phyloP scores from a whole-genome alignment of 2,797 vertebrate genomes.

The Cyclura pinguis region DNA sequence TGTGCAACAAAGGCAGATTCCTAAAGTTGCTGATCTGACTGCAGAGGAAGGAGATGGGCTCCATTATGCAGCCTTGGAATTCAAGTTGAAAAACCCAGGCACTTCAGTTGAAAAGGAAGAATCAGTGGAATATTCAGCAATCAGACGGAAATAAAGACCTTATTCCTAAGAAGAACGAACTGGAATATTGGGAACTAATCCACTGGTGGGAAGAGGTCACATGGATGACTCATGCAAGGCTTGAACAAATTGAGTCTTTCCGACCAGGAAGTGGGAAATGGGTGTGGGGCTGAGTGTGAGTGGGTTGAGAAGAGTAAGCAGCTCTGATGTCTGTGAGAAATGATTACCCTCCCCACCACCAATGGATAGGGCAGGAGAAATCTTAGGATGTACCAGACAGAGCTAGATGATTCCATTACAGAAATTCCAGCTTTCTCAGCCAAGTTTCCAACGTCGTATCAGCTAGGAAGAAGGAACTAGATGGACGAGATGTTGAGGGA shows the following conservation, averaged over 20 bases:
- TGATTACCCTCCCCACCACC: background rate
- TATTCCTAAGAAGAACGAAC: accelerated
- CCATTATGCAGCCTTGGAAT: conserved; percentile 56
- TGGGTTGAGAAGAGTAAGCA: background rate
- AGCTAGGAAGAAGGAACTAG: background rate
- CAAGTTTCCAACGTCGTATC: background rate
- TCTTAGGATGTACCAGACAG: background rate
- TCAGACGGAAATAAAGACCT: conserved; percentile 40
- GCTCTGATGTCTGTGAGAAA: background rate
- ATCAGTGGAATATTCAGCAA: conserved; percentile 30
- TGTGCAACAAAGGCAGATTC: background rate
- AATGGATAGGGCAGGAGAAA: background rate
- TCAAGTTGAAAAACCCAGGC: background rate
- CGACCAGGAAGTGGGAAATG: background rate
- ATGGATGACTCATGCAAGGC: background rate
- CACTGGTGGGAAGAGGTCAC: background rate
- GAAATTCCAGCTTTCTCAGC: background rate
- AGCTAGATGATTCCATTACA: background rate
- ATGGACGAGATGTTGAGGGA: background rate
- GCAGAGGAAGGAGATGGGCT: conserved; percentile 19
- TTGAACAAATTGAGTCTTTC: background rate
- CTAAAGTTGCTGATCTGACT: background rate
- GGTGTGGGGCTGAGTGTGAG: background rate
- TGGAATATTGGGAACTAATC: no score
- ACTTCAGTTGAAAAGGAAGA: accelerated